Percentiles rank a stretch among this genome's conserved stretches.
These are phyloP conservation scores for Pleuronectes platessa DNA, from an alignment of 2,113 vertebrate genomes.

Conservation along the genomic window DNA sequence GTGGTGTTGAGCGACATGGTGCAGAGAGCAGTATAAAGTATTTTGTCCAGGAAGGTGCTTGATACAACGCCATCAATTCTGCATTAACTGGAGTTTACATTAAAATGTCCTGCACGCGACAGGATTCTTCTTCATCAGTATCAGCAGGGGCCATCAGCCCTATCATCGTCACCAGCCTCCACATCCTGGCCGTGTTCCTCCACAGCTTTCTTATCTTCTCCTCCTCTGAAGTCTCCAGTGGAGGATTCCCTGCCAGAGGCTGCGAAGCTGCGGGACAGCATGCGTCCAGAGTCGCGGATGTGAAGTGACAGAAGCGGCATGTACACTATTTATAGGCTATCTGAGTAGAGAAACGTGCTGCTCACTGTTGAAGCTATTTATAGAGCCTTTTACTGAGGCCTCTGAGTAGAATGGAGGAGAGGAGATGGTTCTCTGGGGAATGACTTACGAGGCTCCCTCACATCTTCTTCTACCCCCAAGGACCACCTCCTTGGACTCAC, in stretches of 20 bases:
- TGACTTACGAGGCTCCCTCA: slow-evolving; percentile 68
- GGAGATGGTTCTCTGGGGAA: slow-evolving; percentile 64
- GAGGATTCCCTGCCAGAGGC: slow-evolving; percentile 64
- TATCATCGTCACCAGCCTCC: slow-evolving; percentile 23
- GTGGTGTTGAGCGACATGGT: background rate
- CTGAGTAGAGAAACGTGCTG: slow-evolving; percentile 68
- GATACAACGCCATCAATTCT: slow-evolving; percentile 7
- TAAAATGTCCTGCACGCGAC: slow-evolving; percentile 13
- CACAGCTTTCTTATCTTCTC: slow-evolving; percentile 52
- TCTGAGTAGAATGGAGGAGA: slow-evolving; percentile 54
- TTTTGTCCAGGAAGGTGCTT: background rate
- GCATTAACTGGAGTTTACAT: background rate
- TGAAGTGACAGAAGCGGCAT: slow-evolving; percentile 75
- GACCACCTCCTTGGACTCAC: slow-evolving; percentile 42
- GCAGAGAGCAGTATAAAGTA: background rate
- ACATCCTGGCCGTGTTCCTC: slow-evolving; percentile 39
- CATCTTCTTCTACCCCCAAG: slow-evolving; percentile 49
- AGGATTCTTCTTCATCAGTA: slow-evolving; percentile 42
- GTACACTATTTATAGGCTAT: slow-evolving; percentile 76
- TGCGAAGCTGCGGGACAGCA: slow-evolving; percentile 46
- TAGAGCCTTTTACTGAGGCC: slow-evolving; percentile 76
- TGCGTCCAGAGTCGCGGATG: slow-evolving; percentile 54
- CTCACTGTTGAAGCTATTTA: slow-evolving; percentile 74
- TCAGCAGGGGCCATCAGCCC: slow-evolving; percentile 19
- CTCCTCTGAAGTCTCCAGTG: slow-evolving; percentile 44